Conservation (phyloP, 2,113 vertebrate genomes). For the Osmerus eperlanus region DNA sequence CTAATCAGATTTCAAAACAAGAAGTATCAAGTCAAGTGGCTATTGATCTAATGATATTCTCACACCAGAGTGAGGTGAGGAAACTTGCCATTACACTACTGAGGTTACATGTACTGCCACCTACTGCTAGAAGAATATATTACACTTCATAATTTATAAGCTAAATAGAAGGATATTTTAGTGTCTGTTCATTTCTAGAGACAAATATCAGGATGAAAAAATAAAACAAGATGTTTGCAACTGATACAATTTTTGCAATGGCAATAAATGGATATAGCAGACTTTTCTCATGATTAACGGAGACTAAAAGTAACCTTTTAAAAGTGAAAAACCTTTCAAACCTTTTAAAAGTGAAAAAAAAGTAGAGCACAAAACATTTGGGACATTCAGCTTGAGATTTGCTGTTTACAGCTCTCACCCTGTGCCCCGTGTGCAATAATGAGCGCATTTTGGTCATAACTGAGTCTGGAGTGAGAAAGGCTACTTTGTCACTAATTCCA, state of each 20-base stretch:
- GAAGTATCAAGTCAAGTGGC: too few relatives aligned
- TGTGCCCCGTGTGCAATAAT: constrained; percentile 52
- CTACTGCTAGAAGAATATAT: constrained; percentile 42
- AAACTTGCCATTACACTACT: neutral
- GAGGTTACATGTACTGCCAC: constrained; percentile 40
- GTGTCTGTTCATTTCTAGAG: too few relatives aligned
- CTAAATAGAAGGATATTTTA: neutral
- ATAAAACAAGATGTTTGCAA: too few relatives aligned
- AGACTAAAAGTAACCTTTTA: neutral
- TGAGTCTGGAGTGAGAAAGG: constrained; percentile 59
- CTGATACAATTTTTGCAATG: too few relatives aligned
- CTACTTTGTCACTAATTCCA: constrained; percentile 69
- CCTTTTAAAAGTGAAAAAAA: constrained; percentile 13
- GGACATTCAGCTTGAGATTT: constrained; percentile 52
- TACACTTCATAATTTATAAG: constrained; percentile 11
- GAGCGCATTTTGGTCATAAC: constrained; percentile 65
- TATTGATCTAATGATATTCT: too few relatives aligned
- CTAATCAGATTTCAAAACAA: too few relatives aligned
- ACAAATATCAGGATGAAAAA: too few relatives aligned
- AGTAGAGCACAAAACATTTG: constrained; percentile 49
- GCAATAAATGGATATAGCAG: too few relatives aligned
- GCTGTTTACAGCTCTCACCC: constrained; percentile 44
- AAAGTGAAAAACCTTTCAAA: neutral
- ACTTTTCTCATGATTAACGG: neutral
- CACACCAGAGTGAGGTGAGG: too few relatives aligned